Evolutionary conservation across 2,888 invertebrate species (phyloP).

Genomic region (Conistra vaccinii): DNA sequence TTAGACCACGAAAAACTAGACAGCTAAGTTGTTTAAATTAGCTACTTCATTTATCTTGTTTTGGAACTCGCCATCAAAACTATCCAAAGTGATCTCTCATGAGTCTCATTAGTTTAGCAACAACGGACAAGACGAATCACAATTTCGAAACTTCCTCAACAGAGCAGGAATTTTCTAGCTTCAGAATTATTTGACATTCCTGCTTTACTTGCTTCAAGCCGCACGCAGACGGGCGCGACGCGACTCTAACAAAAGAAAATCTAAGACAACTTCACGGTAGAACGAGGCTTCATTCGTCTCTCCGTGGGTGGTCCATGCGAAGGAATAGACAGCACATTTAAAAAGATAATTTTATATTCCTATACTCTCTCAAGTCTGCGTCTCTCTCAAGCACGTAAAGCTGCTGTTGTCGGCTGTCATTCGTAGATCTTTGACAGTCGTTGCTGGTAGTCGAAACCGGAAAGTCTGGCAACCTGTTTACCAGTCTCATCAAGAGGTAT

Average conservation of each 20-base stretch:
- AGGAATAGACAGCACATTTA: not conserved
- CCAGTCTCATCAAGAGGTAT: not conserved
- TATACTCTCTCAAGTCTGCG: not conserved
- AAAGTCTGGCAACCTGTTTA: not conserved
- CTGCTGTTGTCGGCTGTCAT: not conserved
- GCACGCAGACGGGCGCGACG: too few relatives aligned
- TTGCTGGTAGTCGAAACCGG: not conserved
- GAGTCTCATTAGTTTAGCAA: constrained; percentile 23
- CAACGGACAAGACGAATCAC: constrained; percentile 35
- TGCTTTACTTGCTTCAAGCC: constrained; percentile 6
- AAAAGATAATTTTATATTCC: not conserved
- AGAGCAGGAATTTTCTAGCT: not conserved
- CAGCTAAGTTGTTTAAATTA: constrained; percentile 7
- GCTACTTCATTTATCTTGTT: constrained; percentile 29
- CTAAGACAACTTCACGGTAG: too few relatives aligned
- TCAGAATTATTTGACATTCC: not conserved
- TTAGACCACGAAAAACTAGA: not conserved
- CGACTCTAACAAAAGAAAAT: too few relatives aligned
- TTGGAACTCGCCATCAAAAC: constrained; percentile 14
- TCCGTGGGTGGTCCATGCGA: not conserved
- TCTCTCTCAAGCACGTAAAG: not conserved
- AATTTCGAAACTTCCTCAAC: constrained; percentile 29
- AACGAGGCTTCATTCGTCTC: not conserved
- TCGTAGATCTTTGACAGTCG: not conserved
- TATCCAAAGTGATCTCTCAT: constrained; percentile 21